Percentiles rank a stretch among this genome's conserved stretches.
Evolutionary conservation across 2,888 invertebrate genomes (phyloP).

Genomic region (Agonopterix heracliana): DNA sequence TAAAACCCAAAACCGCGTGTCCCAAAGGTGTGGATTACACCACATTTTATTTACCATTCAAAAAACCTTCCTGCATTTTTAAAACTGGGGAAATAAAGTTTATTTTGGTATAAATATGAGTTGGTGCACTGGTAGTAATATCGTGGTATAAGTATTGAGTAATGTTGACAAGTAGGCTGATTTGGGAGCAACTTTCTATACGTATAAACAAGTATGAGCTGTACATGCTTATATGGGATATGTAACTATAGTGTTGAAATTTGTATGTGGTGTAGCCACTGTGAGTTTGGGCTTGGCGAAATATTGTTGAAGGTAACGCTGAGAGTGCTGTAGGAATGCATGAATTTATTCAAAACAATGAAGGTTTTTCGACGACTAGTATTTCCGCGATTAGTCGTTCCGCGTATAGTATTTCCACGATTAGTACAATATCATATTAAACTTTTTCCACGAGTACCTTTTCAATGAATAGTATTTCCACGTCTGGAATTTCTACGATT

Average conservation of each 20-base stretch:
- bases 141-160: slow-evolving; percentile 39
- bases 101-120: background rate
- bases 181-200: slow-evolving; percentile 71
- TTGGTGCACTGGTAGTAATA: slow-evolving; percentile 14
- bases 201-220: slow-evolving; percentile 46
- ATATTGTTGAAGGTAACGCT: too few species aligned
- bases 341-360: too few species aligned
- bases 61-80: background rate
- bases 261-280: slow-evolving; percentile 23
- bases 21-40: slow-evolving; percentile 16
- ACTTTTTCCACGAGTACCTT: too few species aligned
- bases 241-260: slow-evolving; percentile 45
- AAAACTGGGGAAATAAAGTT: background rate
- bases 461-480: too few species aligned
- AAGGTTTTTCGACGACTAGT: too few species aligned
- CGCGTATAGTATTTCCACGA: too few species aligned
- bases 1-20: slow-evolving; percentile 31
- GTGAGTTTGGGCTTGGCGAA: slow-evolving; percentile 11
- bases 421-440: too few species aligned
- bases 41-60: slow-evolving; percentile 1
- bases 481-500: too few species aligned
- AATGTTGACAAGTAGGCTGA: slow-evolving; percentile 56
- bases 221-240: slow-evolving; percentile 32
- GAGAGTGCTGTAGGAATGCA: too few species aligned
- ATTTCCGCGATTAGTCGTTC: too few species aligned